Evolutionary conservation across 1,140 invertebrate genomes (phyloP).

Genomic region (Varroa destructor): DNA sequence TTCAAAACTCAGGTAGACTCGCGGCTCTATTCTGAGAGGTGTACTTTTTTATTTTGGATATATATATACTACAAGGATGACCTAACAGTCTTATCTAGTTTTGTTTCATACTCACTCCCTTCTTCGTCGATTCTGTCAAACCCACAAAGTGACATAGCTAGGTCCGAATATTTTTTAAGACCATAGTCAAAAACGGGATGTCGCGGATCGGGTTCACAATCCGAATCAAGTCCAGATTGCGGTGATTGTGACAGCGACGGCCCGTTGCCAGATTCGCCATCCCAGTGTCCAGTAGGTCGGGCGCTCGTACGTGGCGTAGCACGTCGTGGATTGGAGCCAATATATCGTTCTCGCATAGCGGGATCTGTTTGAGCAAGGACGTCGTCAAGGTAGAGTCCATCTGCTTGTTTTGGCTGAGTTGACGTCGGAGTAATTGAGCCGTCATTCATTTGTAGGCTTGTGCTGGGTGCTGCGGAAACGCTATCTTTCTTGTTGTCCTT

Average conservation of each 20-base stretch:
- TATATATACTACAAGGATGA: too few species aligned
- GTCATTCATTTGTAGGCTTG: too few species aligned
- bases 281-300: conserved; percentile 46
- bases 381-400: conserved; percentile 85
- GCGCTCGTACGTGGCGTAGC: neutral
- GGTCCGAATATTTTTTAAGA: conserved; percentile 40
- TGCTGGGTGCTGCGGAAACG: too few species aligned
- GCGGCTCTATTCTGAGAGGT: too few species aligned
- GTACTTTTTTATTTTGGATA: too few species aligned
- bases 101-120: too few species aligned
- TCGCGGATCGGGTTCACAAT: conserved; percentile 68
- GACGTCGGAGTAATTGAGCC: conserved; percentile 40
- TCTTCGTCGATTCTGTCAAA: conserved; percentile 36
- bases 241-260: conserved; percentile 84
- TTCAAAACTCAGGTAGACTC: too few species aligned
- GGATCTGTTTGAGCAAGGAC: conserved; percentile 40
- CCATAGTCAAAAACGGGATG: conserved; percentile 44
- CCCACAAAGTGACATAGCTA: conserved; percentile 67
- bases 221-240: conserved; percentile 60
- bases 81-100: too few species aligned
- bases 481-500: too few species aligned
- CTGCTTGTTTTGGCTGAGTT: conserved; percentile 49
- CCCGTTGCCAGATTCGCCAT: conserved; percentile 85
- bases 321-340: neutral
- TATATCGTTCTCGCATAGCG: conserved; percentile 5